phyloP scores from a whole-genome alignment of 1,140 invertebrate species.

The Sycophila sp. region DNA sequence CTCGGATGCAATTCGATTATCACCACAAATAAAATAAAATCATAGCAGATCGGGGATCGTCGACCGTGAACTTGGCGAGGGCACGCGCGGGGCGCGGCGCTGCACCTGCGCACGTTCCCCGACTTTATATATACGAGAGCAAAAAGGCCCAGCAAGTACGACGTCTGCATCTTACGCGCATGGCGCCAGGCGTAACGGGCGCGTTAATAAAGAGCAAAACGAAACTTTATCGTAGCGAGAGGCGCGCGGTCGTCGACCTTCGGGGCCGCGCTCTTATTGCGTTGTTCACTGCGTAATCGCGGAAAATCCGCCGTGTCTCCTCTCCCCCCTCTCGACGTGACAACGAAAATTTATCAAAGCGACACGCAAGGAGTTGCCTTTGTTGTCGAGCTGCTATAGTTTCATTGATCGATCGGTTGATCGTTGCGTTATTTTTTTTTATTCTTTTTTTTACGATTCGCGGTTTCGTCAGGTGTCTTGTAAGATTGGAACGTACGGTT shows the following conservation, averaged over 20 bases:
- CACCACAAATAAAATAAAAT: too few species aligned
- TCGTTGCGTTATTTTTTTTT: too few species aligned
- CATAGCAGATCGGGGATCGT: too few species aligned
- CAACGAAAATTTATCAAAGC: too few species aligned
- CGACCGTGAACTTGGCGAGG: conserved; percentile 1
- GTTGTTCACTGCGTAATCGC: not conserved
- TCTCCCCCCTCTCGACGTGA: too few species aligned
- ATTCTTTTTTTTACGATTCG: too few species aligned
- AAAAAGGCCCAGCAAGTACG: conserved; percentile 37
- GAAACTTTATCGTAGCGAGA: conserved; percentile 41
- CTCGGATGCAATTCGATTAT: too few species aligned
- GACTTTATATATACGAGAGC: conserved; percentile 27
- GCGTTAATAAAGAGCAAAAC: conserved; percentile 51
- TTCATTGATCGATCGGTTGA: too few species aligned
- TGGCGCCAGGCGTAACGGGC: conserved; percentile 48
- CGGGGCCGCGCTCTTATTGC: not conserved
- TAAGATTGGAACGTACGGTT: too few species aligned
- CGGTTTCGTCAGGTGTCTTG: too few species aligned
- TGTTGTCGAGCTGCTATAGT: too few species aligned
- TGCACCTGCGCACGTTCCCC: not conserved
- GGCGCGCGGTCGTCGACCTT: conserved; percentile 43
- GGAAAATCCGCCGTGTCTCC: not conserved
- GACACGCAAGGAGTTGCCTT: too few species aligned
- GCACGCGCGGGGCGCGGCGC: not conserved
- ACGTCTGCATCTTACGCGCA: conserved; percentile 39